These are phyloP conservation scores for Heterohyrax brucei DNA, from an alignment of 2,797 vertebrate genomes.

Conservation along the genomic window DNA sequence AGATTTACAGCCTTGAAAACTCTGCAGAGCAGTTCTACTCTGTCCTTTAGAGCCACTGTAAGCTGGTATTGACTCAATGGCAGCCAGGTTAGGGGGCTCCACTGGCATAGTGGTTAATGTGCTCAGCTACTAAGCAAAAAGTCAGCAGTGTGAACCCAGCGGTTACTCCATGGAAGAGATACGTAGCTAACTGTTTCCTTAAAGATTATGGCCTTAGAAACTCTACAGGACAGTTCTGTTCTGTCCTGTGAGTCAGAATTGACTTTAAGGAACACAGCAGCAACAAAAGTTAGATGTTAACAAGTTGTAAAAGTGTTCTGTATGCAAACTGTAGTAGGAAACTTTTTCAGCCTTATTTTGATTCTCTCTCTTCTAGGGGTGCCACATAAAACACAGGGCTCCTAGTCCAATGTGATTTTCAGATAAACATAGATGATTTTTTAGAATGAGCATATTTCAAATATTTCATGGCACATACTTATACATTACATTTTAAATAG, in stretches of 20 bases:
- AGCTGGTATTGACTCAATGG: not conserved
- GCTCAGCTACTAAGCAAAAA: too few species aligned
- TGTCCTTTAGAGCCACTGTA: not conserved
- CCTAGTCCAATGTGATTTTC: slow-evolving; percentile 51
- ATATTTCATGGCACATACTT: not conserved
- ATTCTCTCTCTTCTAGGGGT: not conserved
- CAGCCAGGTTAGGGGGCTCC: not conserved
- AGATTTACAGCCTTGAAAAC: not conserved
- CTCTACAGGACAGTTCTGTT: not conserved
- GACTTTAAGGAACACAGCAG: not conserved
- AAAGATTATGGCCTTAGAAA: not conserved
- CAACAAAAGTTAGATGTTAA: slow-evolving; percentile 34
- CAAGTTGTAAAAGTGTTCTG: slow-evolving; percentile 22
- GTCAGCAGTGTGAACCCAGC: not conserved
- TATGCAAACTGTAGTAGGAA: slow-evolving; percentile 19
- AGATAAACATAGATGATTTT: slow-evolving; percentile 11
- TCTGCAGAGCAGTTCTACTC: not conserved
- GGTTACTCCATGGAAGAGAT: not conserved
- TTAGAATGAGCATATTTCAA: not conserved
- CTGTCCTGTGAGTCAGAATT: not conserved
- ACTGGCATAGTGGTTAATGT: too few species aligned
- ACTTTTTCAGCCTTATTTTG: not conserved
- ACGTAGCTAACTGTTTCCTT: not conserved
- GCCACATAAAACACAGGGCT: slow-evolving; percentile 21
- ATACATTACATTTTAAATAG: not conserved